Base-by-base conservation (phyloP, 37 sponge, comb jelly and placozoan genomes). In the Diacarnus erythraeanus region DNA sequence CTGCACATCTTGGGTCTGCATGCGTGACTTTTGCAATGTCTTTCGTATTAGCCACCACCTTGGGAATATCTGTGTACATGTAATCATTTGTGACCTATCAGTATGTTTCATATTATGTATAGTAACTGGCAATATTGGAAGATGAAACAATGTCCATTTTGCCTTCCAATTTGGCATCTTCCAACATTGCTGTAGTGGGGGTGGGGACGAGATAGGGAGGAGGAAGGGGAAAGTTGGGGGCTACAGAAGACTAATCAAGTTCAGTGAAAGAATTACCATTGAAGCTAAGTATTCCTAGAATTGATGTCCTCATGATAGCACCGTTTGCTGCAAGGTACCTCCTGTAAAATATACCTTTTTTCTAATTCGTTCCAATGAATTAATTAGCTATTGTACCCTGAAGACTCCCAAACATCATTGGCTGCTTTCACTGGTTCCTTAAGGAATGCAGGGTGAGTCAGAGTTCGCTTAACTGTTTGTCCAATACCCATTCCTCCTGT, bases 401-500 rank as follows among this genome's bases (percentile, higher is more conserved):
- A 93, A 0, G 30, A 56, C 79, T 96, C 91, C 97, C 97, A 96
- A 26, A 90, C 75, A 3, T 83, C 81, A 2, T 41, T 41, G 2
- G 97, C 93, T 29, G 86, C 88, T 39, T 27, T 34, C 38, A 90
- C 88, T 23, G 97, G 97, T 67, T 93, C 88, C 21, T 73, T 78
- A 40, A 85, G 58, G 80, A 93, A 93, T 20, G 69, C 9, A 2
- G 34, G 60, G 20, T 80, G 78, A 20, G 23, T 23, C n/a, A 96
- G 61, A 23, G 84, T 76, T 1, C 35, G 61, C 15, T 43, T 15
- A 3, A 81, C 83, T 27, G 93, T 92, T 73, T 57, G 66, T 3
- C 97, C 97, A 57, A 96, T 91, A 9, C 97, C 97, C 87, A 89
- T 87, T 38, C 97, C 97, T 69, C 97, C 96, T 94, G 36, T 31